Evolutionary conservation across 23 tunicate species (phyloP), one percentile per base, ranked within the genome.

Genomic region (Trididemnum clinides): DNA sequence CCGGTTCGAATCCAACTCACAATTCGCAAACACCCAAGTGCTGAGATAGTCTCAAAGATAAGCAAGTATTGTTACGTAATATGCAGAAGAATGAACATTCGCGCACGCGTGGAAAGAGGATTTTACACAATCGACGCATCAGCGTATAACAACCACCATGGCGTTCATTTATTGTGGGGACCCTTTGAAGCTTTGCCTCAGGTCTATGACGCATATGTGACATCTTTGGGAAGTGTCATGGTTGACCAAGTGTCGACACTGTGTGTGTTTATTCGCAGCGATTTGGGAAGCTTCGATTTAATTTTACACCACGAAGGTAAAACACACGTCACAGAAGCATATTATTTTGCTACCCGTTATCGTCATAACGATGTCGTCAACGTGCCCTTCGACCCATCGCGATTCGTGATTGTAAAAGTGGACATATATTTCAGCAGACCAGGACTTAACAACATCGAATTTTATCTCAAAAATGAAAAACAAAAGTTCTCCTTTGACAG

Each of bases 161-260:
- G 21, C 3, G 25, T 3, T 10, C 3, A 12, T n/a, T 10, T 59
- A 5, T 10, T 10, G 20, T 59, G 66, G 66, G 66, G 66, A 28
- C 66, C 66, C 21, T 59, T 59, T 59, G 66, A 59, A n/a, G 66
- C 66, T 4, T 59, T 59, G 25, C 66, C 66, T n/a, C 66, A 59
- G 25, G 66, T 59, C 25, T 59, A 59, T 59, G 66, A 59, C 66
- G 66, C 25, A 59, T 59, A 10, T 28, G 23, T 59, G 20, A 59
- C 66, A 3, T 59, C 66, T 19, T 59, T n/a, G 22, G 3, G 27
- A 59, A 59, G 66, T n/a, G 66, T 59, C 25, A 25, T 19, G 22
- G 66, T 59, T n/a, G 66, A 5, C 22, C 66, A 59, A 10, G 25
- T 59, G 66, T 19, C 22, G 66, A 59, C 66, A 10, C 27, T 59